Base-by-base conservation (phyloP, 2,113 vertebrate genomes). In the Mugil cephalus region DNA sequence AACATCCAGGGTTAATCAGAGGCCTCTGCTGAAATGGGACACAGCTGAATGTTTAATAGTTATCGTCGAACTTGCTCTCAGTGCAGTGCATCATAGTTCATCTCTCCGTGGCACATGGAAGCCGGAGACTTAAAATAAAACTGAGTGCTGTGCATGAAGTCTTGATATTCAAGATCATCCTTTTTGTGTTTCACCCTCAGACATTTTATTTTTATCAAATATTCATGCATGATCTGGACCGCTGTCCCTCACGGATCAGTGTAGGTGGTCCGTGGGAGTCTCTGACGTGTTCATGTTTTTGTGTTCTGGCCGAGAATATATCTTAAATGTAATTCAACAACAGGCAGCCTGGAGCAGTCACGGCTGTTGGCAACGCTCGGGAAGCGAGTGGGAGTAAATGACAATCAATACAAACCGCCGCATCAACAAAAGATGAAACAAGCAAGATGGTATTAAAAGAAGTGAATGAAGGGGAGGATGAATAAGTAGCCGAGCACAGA, bases 331-430 rank as follows among this genome's bases (percentile, higher is more conserved):
- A 52, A 75, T 80, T 82, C 21, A 51, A 80, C 61, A 64, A 45
- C 45, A 55, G 47, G 39, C 35, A 39, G 45, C 74, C 74, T n/a
- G 61, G 36, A 77, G 72, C 61, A 9, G 60, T 71, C 10, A 1
- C 55, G 52, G 50, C 47, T 36, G 54, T 72, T 82, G 80, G 83
- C 78, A 73, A 46, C 73, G 19, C 69, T 80, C 54, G 48, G 65
- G 7, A 1, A 65, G 76, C 68, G 36, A 55, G 87, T 86, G 77
- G 87, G 85, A 83, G 83, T 80, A 50, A 79, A 84, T 81, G 77
- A 86, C 79, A 87, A 88, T 87, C 77, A 60, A 69, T 82, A 47
- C 54, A 69, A 81, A 78, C 71, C 55, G 60, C 59, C 45, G 78
- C 70, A 70, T 85, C 74, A 85, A 84, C 75, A 80, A 65, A 63